Percentiles rank a stretch among this genome's conserved stretches.
These are phyloP conservation scores for Bruchidius siliquastri DNA, from an alignment of 2,888 invertebrate species.

Conservation along the genomic window DNA sequence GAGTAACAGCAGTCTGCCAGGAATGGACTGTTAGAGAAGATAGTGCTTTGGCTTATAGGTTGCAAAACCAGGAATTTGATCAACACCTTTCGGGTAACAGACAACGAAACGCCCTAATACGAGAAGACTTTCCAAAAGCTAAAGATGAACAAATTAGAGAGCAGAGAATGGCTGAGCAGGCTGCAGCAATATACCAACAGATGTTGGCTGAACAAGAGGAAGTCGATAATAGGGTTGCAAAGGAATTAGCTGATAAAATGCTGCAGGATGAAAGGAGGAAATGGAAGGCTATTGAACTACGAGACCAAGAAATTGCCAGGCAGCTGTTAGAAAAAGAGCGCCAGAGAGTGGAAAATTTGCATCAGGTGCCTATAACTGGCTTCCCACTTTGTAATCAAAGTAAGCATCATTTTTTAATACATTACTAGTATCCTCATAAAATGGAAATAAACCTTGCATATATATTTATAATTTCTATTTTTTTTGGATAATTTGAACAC, in stretches of 20 bases:
- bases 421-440: no score
- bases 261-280: constrained; percentile 55
- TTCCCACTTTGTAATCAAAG: neutral
- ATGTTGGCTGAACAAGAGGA: constrained; percentile 66
- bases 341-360: constrained; percentile 23
- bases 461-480: no score
- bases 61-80: constrained; percentile 78
- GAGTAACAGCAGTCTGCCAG: constrained; percentile 70
- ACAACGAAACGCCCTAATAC: constrained; percentile 67
- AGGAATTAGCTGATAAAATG: constrained; percentile 62
- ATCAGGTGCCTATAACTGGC: constrained; percentile 10
- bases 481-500: no score
- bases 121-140: constrained; percentile 75
- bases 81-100: constrained; percentile 73
- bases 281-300: constrained; percentile 52
- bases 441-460: no score
- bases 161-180: constrained; percentile 60
- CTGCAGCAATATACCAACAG: constrained; percentile 56
- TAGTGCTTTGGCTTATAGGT: constrained; percentile 71
- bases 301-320: constrained; percentile 52
- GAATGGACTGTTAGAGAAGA: constrained; percentile 84
- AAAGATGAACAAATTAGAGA: constrained; percentile 68
- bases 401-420: neutral
- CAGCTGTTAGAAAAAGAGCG: constrained; percentile 49
- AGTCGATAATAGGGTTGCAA: constrained; percentile 62